Percentiles rank a stretch among this genome's conserved stretches.
Evolutionary conservation across 2,113 vertebrate species (phyloP).

Genomic region (Cyanocitta stelleri): DNA sequence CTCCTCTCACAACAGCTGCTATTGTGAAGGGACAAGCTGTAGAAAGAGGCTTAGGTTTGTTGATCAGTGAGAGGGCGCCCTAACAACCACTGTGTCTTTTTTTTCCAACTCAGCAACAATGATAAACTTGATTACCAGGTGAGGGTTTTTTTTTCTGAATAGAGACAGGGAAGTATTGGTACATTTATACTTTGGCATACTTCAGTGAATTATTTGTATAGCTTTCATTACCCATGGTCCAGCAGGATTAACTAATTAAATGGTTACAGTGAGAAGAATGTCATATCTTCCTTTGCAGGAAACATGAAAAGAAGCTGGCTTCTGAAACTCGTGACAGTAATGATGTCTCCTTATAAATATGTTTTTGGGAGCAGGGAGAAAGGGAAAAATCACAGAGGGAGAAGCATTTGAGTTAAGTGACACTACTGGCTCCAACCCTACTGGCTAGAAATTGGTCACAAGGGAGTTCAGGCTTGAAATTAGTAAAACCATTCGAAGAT

Average conservation of each 20-base stretch:
- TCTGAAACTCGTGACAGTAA: background rate
- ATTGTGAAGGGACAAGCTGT: background rate
- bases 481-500: background rate
- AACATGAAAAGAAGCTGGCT: background rate
- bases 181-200: background rate
- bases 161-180: background rate
- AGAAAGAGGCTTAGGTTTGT: background rate
- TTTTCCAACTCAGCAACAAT: background rate
- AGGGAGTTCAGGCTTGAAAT: background rate
- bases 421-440: background rate
- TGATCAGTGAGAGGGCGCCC: background rate
- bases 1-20: background rate
- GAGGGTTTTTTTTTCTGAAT: background rate
- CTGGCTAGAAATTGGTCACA: background rate
- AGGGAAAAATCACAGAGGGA: background rate
- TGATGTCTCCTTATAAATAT: background rate
- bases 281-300: background rate
- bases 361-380: background rate
- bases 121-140: background rate
- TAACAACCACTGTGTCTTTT: background rate
- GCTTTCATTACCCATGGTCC: background rate
- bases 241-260: background rate
- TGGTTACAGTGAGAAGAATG: background rate
- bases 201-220: background rate
- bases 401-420: background rate